These are phyloP conservation scores for Stegostoma tigrinum DNA, from an alignment of 2,113 vertebrate species.

Conservation along the genomic window DNA sequence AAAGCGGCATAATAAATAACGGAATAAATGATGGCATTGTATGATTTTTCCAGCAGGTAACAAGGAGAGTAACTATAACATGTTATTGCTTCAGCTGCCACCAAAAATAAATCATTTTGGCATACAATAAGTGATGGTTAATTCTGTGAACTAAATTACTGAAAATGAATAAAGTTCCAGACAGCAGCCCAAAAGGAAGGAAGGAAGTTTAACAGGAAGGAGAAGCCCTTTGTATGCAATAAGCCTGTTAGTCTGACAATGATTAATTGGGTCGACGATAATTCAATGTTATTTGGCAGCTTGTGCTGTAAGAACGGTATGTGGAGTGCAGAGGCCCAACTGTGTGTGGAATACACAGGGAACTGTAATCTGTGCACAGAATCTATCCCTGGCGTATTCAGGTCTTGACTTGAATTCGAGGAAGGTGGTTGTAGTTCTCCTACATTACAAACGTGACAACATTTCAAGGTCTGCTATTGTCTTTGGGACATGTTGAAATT, in stretches of 20 bases:
- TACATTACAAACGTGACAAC: not conserved
- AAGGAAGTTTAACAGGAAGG: not conserved
- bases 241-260: not conserved
- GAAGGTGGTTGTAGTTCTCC: not conserved
- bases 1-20: too few relatives aligned
- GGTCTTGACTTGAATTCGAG: not conserved
- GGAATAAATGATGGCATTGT: not conserved
- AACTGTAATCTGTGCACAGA: not conserved
- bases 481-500: not conserved
- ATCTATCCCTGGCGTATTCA: not conserved
- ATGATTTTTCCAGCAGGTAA: not conserved
- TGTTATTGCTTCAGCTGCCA: not conserved
- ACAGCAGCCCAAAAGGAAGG: not conserved
- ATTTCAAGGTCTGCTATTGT: not conserved
- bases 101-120: not conserved
- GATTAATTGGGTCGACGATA: not conserved
- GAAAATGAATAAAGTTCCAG: not conserved
- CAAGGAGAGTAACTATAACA: not conserved
- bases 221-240: not conserved
- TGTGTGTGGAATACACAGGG: not conserved
- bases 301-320: too few relatives aligned
- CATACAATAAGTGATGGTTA: not conserved
- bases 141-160: not conserved
- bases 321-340: not conserved
- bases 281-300: not conserved